Conservation (phyloP, 2,888 invertebrate species). For the Desoria tigrina region DNA sequence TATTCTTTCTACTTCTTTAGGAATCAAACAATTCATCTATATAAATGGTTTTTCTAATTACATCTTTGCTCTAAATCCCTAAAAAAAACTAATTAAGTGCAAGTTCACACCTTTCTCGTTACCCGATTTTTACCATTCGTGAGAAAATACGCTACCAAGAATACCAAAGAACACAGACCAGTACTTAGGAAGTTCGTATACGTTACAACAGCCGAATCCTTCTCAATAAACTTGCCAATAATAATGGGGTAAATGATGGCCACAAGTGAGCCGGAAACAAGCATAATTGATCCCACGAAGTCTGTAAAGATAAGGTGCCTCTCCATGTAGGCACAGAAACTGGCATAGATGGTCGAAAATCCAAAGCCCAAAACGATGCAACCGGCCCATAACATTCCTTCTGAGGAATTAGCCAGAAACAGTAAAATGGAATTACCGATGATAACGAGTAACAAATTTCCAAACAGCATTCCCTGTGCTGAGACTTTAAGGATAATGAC, state of each 20-base stretch:
- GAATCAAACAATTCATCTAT: too few species aligned
- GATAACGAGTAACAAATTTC: constrained; percentile 23
- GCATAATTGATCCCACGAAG: constrained; percentile 27
- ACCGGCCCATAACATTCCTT: constrained; percentile 30
- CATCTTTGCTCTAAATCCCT: too few species aligned
- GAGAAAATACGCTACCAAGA: constrained; percentile 3
- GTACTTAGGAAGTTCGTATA: constrained; percentile 31
- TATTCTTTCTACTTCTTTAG: too few species aligned
- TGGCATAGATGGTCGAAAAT: constrained; percentile 28
- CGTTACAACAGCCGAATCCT: constrained; percentile 22
- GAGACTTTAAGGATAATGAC: constrained; percentile 28
- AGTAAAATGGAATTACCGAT: constrained; percentile 29
- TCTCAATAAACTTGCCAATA: constrained; percentile 28
- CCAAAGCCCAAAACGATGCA: constrained; percentile 30
- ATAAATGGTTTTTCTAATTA: too few species aligned
- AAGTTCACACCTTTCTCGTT: too few species aligned
- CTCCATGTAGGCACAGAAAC: constrained; percentile 27
- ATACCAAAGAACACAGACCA: constrained; percentile 1
- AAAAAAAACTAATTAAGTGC: too few species aligned
- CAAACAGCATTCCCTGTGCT: constrained; percentile 28
- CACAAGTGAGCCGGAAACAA: constrained; percentile 24
- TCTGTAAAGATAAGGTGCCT: constrained; percentile 30
- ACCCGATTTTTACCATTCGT: constrained; percentile 1
- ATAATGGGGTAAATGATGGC: constrained; percentile 23
- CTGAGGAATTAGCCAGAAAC: constrained; percentile 13